Evolutionary conservation across 2,113 vertebrate genomes (phyloP), one percentile per base, ranked within the genome.

Genomic region (Vidua chalybeata): DNA sequence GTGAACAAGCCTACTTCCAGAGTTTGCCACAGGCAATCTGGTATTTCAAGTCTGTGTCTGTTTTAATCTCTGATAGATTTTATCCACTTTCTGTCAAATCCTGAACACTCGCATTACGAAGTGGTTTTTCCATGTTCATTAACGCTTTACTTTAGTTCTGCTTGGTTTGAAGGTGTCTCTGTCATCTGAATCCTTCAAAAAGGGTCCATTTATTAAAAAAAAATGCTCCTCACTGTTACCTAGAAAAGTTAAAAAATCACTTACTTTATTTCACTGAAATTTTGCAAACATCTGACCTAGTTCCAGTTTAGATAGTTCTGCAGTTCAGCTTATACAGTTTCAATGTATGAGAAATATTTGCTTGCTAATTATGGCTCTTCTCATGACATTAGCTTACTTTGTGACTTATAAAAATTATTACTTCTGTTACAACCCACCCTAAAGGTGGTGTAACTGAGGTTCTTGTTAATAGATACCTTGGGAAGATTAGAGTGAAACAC

Each of bases 41-140:
- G 16, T 94, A 94, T 97, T 96, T 97, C 80, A 96, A 68, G 85
- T 96, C 62, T 90, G 41, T 90, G 41, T 78, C 63, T 81, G 59
- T 93, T 84, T 97, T 96, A 97, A 96, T 96, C 85, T 95, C 61
- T 89, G 49, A 81, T 87, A 93, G 88, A 77, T 75, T 95, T 93
- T 93, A 77, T 90, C 93, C 27, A 66, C 73, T 96, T 74, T 89
- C 78, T 97, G 90, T 95, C 84, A 94, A 66, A 96, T 86, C 49
- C 41, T 51, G 80, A 93, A 81, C 64, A 48, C 35, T 64, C 7
- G 2, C 27, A 77, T 84, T 88, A 81, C 0, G 3, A 94, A 59
- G 21, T 41, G 48, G 2, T 55, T 67, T 75, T 91, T 95, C 86
- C 27, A 71, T 84, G 41, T 91, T 95, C 67, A 71, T 95, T 93